phyloP scores from a whole-genome alignment of 2,888 invertebrate genomes.

The Caenorhabditis afra region DNA sequence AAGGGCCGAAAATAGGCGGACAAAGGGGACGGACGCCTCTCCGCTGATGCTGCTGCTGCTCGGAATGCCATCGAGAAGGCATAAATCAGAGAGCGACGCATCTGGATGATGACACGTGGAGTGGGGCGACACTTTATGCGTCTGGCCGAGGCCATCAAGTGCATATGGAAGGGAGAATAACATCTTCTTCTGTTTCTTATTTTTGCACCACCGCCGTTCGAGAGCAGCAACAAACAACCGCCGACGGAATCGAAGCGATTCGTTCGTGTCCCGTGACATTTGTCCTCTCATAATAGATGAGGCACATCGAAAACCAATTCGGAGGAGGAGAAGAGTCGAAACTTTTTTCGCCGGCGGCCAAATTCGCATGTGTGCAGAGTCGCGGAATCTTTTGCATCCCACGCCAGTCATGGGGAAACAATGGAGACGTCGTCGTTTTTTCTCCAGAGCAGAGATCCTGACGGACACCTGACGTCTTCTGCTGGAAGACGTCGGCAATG shows the following conservation, averaged over 20 bases:
- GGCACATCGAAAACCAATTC: constrained; percentile 36
- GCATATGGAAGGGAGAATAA: constrained; percentile 19
- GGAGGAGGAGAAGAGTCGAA: constrained; percentile 7
- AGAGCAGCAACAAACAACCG: constrained; percentile 11
- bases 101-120: constrained; percentile 36
- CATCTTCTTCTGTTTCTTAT: constrained; percentile 6
- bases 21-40: constrained; percentile 21
- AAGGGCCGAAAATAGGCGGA: constrained; percentile 44
- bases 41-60: too few relatives aligned
- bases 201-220: constrained; percentile 38
- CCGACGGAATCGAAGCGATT: too few relatives aligned
- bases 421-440: neutral
- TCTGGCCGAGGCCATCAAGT: constrained; percentile 16
- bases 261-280: neutral
- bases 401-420: neutral
- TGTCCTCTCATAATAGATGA: constrained; percentile 45
- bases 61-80: constrained; percentile 7
- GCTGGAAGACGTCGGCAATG: constrained; percentile 20
- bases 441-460: constrained; percentile 2
- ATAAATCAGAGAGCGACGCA: neutral
- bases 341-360: constrained; percentile 12
- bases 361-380: neutral
- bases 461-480: too few relatives aligned
- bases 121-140: constrained; percentile 21
- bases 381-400: neutral